Evolutionary conservation across 2,113 vertebrate genomes (phyloP).

Genomic region (Trochalopteron elliotii): DNA sequence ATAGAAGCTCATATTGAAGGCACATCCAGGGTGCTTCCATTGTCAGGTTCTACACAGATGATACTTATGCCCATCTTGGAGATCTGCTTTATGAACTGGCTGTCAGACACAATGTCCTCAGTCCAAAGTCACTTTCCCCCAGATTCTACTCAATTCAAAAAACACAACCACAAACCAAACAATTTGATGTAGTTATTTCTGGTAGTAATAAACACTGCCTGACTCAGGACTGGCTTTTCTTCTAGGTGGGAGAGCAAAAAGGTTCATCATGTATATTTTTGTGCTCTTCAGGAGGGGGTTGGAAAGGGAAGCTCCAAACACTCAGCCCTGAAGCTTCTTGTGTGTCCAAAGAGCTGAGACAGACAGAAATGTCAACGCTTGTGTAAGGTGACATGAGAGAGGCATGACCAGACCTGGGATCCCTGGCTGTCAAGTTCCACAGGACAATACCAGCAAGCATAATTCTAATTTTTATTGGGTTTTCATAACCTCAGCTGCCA

Average conservation of each 20-base stretch:
- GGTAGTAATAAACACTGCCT: not conserved
- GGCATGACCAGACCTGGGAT: not conserved
- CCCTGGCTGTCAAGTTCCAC: not conserved
- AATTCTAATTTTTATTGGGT: not conserved
- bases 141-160: not conserved
- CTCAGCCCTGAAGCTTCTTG: not conserved
- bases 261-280: not conserved
- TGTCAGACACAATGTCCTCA: not conserved
- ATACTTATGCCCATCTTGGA: not conserved
- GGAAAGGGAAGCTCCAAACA: not conserved
- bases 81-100: not conserved
- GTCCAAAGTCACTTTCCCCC: not conserved
- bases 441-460: not conserved
- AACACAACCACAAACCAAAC: not conserved
- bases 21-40: not conserved
- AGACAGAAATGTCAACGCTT: fast-evolving
- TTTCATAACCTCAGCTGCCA: not conserved
- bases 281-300: not conserved
- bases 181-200: not conserved
- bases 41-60: not conserved
- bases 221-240: not conserved
- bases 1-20: not conserved
- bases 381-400: not conserved
- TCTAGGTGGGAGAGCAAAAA: not conserved
- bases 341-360: not conserved